Evolutionary conservation across 2,888 invertebrate genomes (phyloP), one percentile per base, ranked within the genome.

Genomic region (Onchidella celtica): DNA sequence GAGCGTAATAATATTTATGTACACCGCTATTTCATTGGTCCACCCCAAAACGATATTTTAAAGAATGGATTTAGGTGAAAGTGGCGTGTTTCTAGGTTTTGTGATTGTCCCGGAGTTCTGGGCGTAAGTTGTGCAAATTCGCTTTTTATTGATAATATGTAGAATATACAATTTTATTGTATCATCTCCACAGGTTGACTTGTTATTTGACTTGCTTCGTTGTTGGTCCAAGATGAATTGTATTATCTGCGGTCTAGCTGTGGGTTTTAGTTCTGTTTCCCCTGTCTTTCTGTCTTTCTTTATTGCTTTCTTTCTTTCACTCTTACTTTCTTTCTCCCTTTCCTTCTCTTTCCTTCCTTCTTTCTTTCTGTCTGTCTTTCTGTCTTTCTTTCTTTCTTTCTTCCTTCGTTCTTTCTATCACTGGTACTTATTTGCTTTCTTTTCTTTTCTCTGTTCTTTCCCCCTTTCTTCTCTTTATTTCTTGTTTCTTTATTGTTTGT

Each of bases 301-400:
- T 47, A 47, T 47, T 11, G 47, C 6, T 17, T 47, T 6, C 17
- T 47, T 17, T 47, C 9, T 47, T 47, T 47, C 6, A 47, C 47
- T 6, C 47, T 17, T 47, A 47, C 47, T 47, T 47, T 47, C 47
- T 47, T 47, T 47, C 47, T 47, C 17, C 17, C 47, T 47, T 47
- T 47, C 32, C 17, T 66, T 32, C 66, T 27, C 32, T 14, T 66
- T 29, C 4, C 3, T 66, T 6, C 70, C 27, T 55, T 38, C 32
- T 70, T 32, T 70, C 32, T 38, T 55, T 47, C 32, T 69, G 32
- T 57, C 61, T 70, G 61, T 78, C 29, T 70, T 47, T 59, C 63
- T 70, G 38, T 65, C 66, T 14, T n/a, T 27, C 76, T 40, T 21
- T 57, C 69, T 77, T 17, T 77, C n/a, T 29, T 21, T 66, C 32